Conservation (phyloP, 2,888 invertebrate genomes). For the Drosophila recens region DNA sequence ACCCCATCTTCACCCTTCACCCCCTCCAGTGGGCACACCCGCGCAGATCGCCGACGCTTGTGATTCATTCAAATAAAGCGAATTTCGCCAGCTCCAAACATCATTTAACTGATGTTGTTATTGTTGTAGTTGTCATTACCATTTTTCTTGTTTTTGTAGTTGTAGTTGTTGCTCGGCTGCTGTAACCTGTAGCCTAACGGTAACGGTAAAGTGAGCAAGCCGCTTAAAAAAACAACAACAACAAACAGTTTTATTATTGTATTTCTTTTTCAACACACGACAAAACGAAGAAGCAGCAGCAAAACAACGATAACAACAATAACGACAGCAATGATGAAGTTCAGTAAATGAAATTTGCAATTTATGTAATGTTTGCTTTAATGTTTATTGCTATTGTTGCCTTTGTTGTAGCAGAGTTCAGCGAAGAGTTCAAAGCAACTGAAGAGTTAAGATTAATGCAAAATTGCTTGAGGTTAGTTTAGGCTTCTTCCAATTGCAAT, state of each 20-base stretch:
- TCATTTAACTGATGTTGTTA: constrained; percentile 20
- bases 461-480: constrained; percentile 2
- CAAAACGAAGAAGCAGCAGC: constrained; percentile 37
- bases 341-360: constrained; percentile 71
- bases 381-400: constrained; percentile 27
- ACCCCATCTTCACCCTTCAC: background rate
- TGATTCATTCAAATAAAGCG: constrained; percentile 53
- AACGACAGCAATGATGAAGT: constrained; percentile 24
- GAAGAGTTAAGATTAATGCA: background rate
- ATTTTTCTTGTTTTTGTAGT: constrained; percentile 12
- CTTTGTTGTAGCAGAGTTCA: constrained; percentile 32
- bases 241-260: constrained; percentile 34
- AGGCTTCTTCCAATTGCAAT: background rate
- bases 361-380: constrained; percentile 71
- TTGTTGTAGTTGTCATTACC: constrained; percentile 22
- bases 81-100: constrained; percentile 50
- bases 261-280: constrained; percentile 42
- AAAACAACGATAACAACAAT: constrained; percentile 13
- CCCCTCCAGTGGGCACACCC: constrained; percentile 10
- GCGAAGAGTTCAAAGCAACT: constrained; percentile 34
- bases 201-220: constrained; percentile 69
- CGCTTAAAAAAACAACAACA: constrained; percentile 49
- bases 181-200: constrained; percentile 71
- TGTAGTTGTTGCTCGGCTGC: constrained; percentile 35
- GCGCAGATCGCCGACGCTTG: constrained; percentile 27